A percentile compares a stretch with the other conserved stretches of the same genome.
These are phyloP conservation scores for Lycaena phlaeas DNA, from an alignment of 2,888 invertebrate species.

Conservation along the genomic window DNA sequence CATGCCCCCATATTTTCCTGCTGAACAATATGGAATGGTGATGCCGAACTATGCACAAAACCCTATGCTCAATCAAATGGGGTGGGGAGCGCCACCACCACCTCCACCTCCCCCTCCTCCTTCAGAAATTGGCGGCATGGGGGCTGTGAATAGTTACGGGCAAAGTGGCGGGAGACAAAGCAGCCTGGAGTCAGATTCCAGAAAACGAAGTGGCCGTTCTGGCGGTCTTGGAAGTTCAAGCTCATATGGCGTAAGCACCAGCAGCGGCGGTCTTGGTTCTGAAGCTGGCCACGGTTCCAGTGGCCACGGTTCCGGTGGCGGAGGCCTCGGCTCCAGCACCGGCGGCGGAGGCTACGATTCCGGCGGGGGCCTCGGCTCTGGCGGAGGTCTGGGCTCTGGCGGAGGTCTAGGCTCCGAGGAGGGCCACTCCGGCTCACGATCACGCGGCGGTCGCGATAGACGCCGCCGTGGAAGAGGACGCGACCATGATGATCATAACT, in stretches of 20 bases:
- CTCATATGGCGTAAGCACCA: slow-evolving; percentile 30
- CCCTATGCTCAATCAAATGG: slow-evolving; percentile 33
- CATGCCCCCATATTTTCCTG: slow-evolving; percentile 53
- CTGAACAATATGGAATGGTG: slow-evolving; percentile 60
- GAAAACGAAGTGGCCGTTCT: slow-evolving; percentile 47
- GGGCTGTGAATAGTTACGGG: slow-evolving; percentile 33
- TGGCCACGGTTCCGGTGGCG: slow-evolving; percentile 19
- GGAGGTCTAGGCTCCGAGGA: slow-evolving; percentile 31
- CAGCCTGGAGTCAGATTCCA: slow-evolving; percentile 64
- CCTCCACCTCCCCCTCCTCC: slow-evolving; percentile 58
- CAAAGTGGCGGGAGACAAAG: slow-evolving; percentile 50
- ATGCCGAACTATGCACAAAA: slow-evolving; percentile 32
- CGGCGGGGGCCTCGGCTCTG: slow-evolving; percentile 23
- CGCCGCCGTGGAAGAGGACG: slow-evolving; percentile 62
- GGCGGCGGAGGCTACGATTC: slow-evolving; percentile 18
- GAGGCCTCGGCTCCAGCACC: slow-evolving; percentile 21
- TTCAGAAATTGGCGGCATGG: slow-evolving; percentile 33
- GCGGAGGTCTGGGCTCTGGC: slow-evolving; percentile 27
- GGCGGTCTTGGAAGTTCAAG: slow-evolving; percentile 31
- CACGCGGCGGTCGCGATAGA: slow-evolving; percentile 45
- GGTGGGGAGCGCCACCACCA: slow-evolving; percentile 48
- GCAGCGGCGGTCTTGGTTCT: slow-evolving; percentile 30
- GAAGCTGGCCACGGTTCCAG: slow-evolving; percentile 25
- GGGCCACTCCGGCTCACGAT: slow-evolving; percentile 31
- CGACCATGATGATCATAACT: slow-evolving; percentile 41